Percentiles rank a stretch among this genome's conserved stretches.
Evolutionary conservation across 2,113 vertebrate genomes (phyloP).

Genomic region (Stigmatopora nigra): DNA sequence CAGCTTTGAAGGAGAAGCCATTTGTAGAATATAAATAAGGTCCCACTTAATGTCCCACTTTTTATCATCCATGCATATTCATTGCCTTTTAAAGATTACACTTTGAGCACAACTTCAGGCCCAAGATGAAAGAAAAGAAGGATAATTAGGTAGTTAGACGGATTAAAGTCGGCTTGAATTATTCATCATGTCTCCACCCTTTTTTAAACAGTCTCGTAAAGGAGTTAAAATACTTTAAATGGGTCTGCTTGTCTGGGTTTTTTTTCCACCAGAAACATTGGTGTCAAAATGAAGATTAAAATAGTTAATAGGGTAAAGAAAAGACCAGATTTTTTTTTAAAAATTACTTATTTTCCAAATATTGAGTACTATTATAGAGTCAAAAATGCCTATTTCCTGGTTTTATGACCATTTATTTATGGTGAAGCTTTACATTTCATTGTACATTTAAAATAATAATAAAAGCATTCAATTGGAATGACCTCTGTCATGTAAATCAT

Average conservation of each 20-base stretch:
- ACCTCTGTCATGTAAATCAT: background rate
- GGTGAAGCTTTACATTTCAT: background rate
- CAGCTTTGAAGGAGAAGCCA: slow-evolving; percentile 44
- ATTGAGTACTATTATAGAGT: too few relatives aligned
- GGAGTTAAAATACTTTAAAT: slow-evolving; percentile 31
- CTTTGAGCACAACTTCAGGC: slow-evolving; percentile 38
- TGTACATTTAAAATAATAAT: too few relatives aligned
- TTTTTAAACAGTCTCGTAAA: slow-evolving; percentile 40
- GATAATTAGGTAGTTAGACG: slow-evolving; percentile 43
- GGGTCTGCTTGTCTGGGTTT: slow-evolving; percentile 34
- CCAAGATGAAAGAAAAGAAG: slow-evolving; percentile 29
- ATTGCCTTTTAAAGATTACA: slow-evolving; percentile 44
- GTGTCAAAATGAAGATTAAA: too few relatives aligned
- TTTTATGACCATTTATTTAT: too few relatives aligned
- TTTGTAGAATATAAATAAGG: slow-evolving; percentile 45
- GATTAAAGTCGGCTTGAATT: slow-evolving; percentile 42
- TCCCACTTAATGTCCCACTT: slow-evolving; percentile 57
- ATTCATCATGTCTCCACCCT: slow-evolving; percentile 43
- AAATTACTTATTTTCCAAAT: too few relatives aligned
- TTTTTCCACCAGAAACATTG: slow-evolving; percentile 19
- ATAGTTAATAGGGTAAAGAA: too few relatives aligned
- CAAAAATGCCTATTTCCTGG: too few relatives aligned
- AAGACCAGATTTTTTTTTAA: too few relatives aligned
- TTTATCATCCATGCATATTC: slow-evolving; percentile 50
- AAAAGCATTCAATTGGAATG: too few relatives aligned